A percentile compares a stretch with the other conserved stretches of the same genome.
Conservation (phyloP, 92 coral and sea anemone genomes). For the Paramuricea clavata region DNA sequence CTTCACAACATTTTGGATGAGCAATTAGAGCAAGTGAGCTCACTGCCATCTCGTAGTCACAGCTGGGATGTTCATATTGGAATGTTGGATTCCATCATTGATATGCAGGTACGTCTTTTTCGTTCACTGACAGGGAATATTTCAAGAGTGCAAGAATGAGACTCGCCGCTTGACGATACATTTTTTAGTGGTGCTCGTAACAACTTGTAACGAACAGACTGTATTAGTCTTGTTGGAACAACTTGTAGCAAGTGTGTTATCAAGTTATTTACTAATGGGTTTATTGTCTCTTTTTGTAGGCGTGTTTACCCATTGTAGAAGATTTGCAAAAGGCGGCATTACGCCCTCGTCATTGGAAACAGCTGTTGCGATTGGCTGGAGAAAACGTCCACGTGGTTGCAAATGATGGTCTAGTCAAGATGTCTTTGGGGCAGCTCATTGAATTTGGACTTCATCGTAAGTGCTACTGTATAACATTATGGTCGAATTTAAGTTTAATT, state of each 20-base stretch:
- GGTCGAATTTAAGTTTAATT: too few relatives aligned
- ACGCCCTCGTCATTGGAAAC: constrained; percentile 99
- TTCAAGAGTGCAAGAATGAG: too few relatives aligned
- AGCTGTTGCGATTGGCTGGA: constrained; percentile 89
- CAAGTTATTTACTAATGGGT: too few relatives aligned
- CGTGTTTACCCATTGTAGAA: constrained; percentile 95
- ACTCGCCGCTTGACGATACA: too few relatives aligned
- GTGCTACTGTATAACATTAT: constrained; percentile 28
- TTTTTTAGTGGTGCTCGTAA: too few relatives aligned
- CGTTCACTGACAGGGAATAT: neutral
- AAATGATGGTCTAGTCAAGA: constrained; percentile 95
- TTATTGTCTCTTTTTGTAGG: constrained; percentile 52
- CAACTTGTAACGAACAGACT: too few relatives aligned
- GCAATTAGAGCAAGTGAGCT: constrained; percentile 78
- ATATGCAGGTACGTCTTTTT: constrained; percentile 79
- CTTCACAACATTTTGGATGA: constrained; percentile 94
- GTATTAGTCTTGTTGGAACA: too few relatives aligned
- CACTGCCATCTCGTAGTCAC: constrained; percentile 78
- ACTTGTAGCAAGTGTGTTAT: too few relatives aligned
- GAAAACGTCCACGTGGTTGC: constrained; percentile 84
- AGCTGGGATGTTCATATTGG: constrained; percentile 94
- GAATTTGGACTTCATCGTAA: constrained; percentile 94
- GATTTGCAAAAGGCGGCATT: constrained; percentile 95
- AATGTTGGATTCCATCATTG: constrained; percentile 84
- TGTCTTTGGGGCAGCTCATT: constrained; percentile 95